Base-by-base conservation (phyloP, 2,888 invertebrate genomes). In the Julus scanicus region DNA sequence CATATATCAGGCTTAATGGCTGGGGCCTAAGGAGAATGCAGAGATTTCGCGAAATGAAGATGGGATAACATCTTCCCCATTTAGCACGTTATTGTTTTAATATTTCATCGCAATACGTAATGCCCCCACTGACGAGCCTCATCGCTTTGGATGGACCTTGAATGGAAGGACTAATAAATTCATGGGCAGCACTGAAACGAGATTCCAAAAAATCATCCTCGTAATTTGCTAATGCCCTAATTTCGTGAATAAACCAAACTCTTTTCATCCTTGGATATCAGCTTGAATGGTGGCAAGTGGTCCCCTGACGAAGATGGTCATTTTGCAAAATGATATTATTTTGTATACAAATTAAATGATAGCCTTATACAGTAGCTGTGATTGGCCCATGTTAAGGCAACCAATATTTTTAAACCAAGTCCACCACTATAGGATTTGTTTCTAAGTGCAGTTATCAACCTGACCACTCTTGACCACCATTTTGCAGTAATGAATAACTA, bases 1-100 rank as follows among this genome's bases (percentile, higher is more conserved):
- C 71, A 71, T 71, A 71, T 71, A 71, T 71, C 71, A 71, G 71
- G 71, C 71, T 29, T 71, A 71, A 71, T 71, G 71, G 71, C 29
- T 29, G 71, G 29, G 71, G 71, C 71, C 71, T 71, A 71, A 71
- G 71, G n/a, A 71, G 71, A 8, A 29, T 11, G 71, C 29, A 8
- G 71, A 71, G 71, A 71, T 71, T 71, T 20, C n/a, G 71, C 29
- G 29, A 71, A 71, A 29, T 8, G 71, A 71, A 71, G 71, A 71
- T 9, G 29, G 71, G 71, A 71, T 71, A 71, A 71, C 71, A 71
- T 71, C 71, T 71, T 71, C 71, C 71, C 71, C 71, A 71, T 71
- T 71, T 71, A 71, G 71, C 71, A 29, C 71, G 71, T 71, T 71
- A 71, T 71, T 71, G 71, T 71, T 71, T 71, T 71, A 71, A 71